Evolutionary conservation across 2,113 vertebrate species (phyloP).

Genomic region (Pipra filicauda): DNA sequence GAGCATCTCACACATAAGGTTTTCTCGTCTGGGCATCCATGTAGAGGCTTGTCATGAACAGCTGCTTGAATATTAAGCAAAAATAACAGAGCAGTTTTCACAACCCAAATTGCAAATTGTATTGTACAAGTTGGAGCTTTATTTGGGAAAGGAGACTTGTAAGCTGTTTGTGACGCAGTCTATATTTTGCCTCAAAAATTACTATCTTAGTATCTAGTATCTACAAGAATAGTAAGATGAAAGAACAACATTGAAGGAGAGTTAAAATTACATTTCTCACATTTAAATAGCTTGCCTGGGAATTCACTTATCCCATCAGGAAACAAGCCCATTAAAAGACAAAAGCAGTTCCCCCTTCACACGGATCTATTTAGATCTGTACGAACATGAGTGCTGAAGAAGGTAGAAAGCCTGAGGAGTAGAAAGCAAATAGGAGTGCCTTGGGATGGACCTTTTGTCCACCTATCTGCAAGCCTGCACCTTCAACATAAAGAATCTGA

Average conservation of each 20-base stretch:
- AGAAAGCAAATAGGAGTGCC: neutral
- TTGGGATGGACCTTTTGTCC: neutral
- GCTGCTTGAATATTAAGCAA: neutral
- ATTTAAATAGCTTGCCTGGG: neutral
- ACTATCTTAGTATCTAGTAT: neutral
- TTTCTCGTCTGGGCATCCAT: neutral
- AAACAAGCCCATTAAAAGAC: neutral
- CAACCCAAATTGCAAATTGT: neutral
- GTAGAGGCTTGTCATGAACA: neutral
- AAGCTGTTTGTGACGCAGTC: neutral
- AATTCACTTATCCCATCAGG: neutral
- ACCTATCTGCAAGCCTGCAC: neutral
- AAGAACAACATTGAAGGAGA: neutral
- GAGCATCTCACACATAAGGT: neutral
- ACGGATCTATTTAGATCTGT: neutral
- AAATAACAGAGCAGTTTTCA: neutral
- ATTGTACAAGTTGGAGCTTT: neutral
- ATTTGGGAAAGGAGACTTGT: neutral
- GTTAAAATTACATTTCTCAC: neutral
- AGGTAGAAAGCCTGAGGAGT: neutral
- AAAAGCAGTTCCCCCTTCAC: neutral
- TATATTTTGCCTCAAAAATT: neutral
- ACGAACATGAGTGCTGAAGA: accelerated
- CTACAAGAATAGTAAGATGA: neutral
- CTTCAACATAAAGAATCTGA: neutral